These are phyloP conservation scores for Drosophila nr. perissopoda DNA, from an alignment of 2,888 invertebrate species.

Conservation along the genomic window DNA sequence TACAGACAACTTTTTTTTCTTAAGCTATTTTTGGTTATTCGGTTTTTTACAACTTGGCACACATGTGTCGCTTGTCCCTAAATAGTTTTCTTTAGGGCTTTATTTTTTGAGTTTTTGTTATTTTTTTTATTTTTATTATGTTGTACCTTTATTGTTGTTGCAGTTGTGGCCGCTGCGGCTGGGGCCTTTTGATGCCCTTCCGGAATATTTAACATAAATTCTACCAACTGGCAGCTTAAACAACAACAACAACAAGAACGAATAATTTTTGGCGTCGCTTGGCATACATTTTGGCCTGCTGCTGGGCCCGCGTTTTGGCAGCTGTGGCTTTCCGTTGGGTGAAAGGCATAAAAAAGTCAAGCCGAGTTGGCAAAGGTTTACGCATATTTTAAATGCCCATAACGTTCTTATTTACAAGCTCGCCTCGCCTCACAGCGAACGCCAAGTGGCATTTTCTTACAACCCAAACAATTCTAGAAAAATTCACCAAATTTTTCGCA, in stretches of 20 bases:
- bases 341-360: slow-evolving; percentile 67
- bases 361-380: slow-evolving; percentile 41
- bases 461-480: slow-evolving; percentile 16
- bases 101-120: slow-evolving; percentile 14
- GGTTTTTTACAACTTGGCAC: slow-evolving; percentile 64
- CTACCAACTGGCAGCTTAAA: slow-evolving; percentile 53
- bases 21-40: slow-evolving; percentile 46
- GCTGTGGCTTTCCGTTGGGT: slow-evolving; percentile 45
- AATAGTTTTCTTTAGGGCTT: slow-evolving; percentile 47
- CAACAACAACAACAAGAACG: slow-evolving; percentile 38
- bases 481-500: background rate
- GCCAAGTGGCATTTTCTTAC: slow-evolving; percentile 7
- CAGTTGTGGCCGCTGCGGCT: slow-evolving; percentile 39
- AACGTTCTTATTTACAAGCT: slow-evolving; percentile 19
- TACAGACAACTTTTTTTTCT: slow-evolving; percentile 15
- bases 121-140: slow-evolving; percentile 14
- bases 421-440: background rate
- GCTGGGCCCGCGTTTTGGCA: slow-evolving; percentile 42
- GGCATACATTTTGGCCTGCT: slow-evolving; percentile 52
- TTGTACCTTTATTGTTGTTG: slow-evolving; percentile 40
- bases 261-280: slow-evolving; percentile 38
- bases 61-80: slow-evolving; percentile 65
- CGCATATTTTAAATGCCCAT: slow-evolving; percentile 38
- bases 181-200: slow-evolving; percentile 56
- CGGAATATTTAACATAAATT: slow-evolving; percentile 68